phyloP scores from a whole-genome alignment of 2,797 vertebrate genomes.

The Phrynocephalus forsythii region DNA sequence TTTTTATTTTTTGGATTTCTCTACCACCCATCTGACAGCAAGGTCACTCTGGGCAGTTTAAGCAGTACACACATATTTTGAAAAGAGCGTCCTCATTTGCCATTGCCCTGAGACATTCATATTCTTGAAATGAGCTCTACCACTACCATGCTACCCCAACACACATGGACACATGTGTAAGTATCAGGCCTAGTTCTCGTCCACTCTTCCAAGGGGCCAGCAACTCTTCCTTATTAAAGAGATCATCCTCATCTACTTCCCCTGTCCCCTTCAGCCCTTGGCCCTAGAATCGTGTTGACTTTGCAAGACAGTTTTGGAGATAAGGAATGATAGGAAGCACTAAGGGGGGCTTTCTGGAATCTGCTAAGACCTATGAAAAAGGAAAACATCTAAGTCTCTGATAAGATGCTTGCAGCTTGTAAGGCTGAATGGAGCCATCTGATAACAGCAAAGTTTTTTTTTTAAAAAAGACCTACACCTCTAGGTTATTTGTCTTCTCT shows the following conservation, averaged over 20 bases:
- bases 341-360: background rate
- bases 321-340: background rate
- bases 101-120: background rate
- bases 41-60: too few species aligned
- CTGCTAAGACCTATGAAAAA: background rate
- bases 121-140: background rate
- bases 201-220: background rate
- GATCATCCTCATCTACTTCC: background rate
- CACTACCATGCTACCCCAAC: background rate
- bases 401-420: background rate
- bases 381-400: background rate
- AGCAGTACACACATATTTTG: too few species aligned
- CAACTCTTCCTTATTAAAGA: background rate
- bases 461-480: background rate
- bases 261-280: background rate
- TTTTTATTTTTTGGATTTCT: too few species aligned
- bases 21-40: too few species aligned
- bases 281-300: background rate
- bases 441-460: background rate
- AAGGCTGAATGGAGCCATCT: background rate
- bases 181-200: background rate
- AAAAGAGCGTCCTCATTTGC: background rate
- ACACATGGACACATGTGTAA: background rate
- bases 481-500: background rate
- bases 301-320: background rate